Base-by-base conservation (phyloP, 1,140 invertebrate genomes). In the Drosophila novamexicana region DNA sequence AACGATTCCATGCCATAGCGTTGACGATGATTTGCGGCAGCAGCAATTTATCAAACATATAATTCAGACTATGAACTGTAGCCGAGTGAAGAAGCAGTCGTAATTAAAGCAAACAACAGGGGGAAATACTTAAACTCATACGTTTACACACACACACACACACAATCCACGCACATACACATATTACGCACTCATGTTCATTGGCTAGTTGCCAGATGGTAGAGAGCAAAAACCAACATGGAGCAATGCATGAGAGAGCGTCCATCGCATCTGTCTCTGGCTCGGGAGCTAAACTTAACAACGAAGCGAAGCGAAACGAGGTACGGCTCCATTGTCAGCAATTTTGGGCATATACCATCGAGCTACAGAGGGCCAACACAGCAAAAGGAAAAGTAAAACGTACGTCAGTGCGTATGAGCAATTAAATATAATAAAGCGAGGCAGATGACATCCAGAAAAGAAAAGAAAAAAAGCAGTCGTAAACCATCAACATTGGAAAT, bases 41-140 rank as follows among this genome's bases (percentile, higher is more conserved):
- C 62, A 78, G 79, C 79, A 71, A 81, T 83, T 81, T 79, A 83
- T 83, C 80, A 81, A 78, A 77, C 66, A 78, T 75, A 78, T 78
- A 83, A 81, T 81, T 82, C 66, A 78, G 62, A 64, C 53, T 63
- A 58, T 64, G 63, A 44, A 67, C 34, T 40, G 52, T 59, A 39
- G 54, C 54, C 57, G 36, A 49, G 50, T 62, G 52, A 40, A 44
- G 42, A 39, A 32, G 56, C 70, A 81, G 71, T 71, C 69, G 79
- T 77, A 83, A 83, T 83, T 83, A 83, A 83, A 83, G 75, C 80
- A 83, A 82, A 83, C 75, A 78, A 77, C 63, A 57, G 16, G 54
- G 47, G 47, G 40, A 57, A 65, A 76, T 75, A 75, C 71, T 71
- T 65, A 75, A 75, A 32, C 70, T 29, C 29, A 44, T 36, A 61